Evolutionary conservation across 2,113 vertebrate genomes (phyloP).

Genomic region (Tragelaphus scriptus): DNA sequence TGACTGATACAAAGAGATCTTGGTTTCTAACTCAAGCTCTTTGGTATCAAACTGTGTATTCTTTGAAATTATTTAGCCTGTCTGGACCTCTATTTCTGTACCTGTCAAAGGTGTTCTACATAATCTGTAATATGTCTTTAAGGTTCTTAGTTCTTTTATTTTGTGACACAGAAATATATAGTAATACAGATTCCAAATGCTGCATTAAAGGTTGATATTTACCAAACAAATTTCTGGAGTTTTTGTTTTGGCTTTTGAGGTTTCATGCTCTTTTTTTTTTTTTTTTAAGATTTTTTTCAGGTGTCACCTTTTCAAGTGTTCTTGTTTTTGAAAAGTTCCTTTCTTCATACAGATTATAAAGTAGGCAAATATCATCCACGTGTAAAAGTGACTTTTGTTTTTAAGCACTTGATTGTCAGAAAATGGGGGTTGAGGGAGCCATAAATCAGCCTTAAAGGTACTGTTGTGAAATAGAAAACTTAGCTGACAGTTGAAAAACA

Average conservation of each 20-base stretch:
- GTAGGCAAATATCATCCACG: conserved; percentile 78
- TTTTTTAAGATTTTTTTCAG: not conserved
- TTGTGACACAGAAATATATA: not conserved
- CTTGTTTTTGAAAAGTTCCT: conserved; percentile 53
- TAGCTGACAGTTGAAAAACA: conserved; percentile 80
- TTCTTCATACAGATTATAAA: conserved; percentile 57
- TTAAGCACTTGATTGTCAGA: conserved; percentile 74
- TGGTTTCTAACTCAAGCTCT: not conserved
- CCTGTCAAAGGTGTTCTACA: not conserved
- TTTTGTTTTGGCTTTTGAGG: not conserved
- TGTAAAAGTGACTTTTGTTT: conserved; percentile 73
- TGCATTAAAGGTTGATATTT: not conserved
- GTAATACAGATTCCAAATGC: not conserved
- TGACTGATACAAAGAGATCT: not conserved
- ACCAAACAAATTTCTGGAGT: not conserved
- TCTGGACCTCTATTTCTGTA: not conserved
- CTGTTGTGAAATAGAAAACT: conserved; percentile 65
- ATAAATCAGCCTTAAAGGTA: conserved; percentile 81
- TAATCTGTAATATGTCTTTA: not conserved
- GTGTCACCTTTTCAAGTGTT: not conserved
- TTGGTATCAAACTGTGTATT: not conserved
- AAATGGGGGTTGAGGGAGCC: conserved; percentile 21
- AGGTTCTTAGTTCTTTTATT: not conserved
- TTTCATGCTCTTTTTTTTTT: not conserved
- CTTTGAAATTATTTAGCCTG: not conserved